Conservation (phyloP, 2,888 invertebrate genomes). For the Melolontha melolontha region DNA sequence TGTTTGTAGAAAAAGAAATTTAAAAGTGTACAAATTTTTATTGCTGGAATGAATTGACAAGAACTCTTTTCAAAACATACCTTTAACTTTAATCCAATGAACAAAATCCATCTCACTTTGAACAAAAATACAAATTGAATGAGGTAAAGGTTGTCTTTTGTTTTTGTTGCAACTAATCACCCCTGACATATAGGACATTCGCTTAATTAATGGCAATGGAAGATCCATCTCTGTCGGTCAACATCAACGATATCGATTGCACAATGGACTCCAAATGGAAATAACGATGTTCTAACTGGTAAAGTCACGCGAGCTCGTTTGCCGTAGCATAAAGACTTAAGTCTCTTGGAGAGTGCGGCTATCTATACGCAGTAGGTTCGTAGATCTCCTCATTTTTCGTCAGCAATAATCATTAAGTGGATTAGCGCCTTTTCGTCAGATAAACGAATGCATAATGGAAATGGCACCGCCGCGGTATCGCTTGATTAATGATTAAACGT, state of each 20-base stretch:
- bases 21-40: too few relatives aligned
- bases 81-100: too few relatives aligned
- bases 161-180: slow-evolving; percentile 25
- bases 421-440: slow-evolving; percentile 17
- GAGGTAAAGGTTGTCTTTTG: slow-evolving; percentile 11
- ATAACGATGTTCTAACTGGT: slow-evolving; percentile 20
- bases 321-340: too few relatives aligned
- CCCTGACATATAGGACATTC: slow-evolving; percentile 29
- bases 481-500: slow-evolving; percentile 28
- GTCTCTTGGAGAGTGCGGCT: too few relatives aligned
- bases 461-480: background rate
- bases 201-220: slow-evolving; percentile 27
- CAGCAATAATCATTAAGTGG: slow-evolving; percentile 15
- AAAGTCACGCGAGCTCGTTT: slow-evolving; percentile 8
- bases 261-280: slow-evolving; percentile 19
- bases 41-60: too few relatives aligned
- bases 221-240: too few relatives aligned
- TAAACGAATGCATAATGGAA: slow-evolving; percentile 13
- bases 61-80: too few relatives aligned
- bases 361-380: too few relatives aligned
- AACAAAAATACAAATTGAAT: background rate
- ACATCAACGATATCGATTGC: slow-evolving; percentile 24
- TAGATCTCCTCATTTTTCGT: background rate
- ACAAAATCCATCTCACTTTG: too few relatives aligned
- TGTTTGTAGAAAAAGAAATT: too few relatives aligned